Evolutionary conservation across 2,113 vertebrate species (phyloP).

Genomic region (Corynorhinus townsendii): DNA sequence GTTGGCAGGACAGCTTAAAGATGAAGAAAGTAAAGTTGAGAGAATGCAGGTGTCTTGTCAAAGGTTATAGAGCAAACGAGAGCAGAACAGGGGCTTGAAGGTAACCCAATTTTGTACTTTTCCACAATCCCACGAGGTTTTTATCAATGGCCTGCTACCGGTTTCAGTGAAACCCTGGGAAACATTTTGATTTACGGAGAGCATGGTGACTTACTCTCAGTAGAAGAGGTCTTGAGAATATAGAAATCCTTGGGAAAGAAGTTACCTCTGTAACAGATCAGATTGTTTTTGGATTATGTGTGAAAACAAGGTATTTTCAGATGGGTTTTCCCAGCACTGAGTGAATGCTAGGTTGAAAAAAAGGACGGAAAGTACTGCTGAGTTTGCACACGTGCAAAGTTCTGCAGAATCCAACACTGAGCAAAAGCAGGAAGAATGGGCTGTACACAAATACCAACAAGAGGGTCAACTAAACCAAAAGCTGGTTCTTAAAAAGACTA

Average conservation of each 20-base stretch:
- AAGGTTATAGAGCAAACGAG: background rate
- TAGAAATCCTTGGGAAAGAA: background rate
- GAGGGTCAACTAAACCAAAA: background rate
- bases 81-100: rapidly evolving
- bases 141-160: background rate
- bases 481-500: background rate
- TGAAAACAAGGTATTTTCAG: background rate
- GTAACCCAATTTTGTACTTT: rapidly evolving
- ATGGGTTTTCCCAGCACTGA: background rate
- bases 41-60: background rate
- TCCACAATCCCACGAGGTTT: background rate
- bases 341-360: background rate
- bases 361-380: background rate
- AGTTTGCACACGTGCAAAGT: background rate
- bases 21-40: background rate
- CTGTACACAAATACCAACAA: background rate
- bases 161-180: background rate
- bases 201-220: no score
- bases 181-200: background rate
- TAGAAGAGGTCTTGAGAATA: background rate
- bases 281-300: background rate
- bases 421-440: background rate
- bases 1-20: background rate
- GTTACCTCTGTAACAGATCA: background rate
- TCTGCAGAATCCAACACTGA: background rate